Base-by-base conservation (phyloP, 2,888 invertebrate genomes). In the Synergus gifuensis region DNA sequence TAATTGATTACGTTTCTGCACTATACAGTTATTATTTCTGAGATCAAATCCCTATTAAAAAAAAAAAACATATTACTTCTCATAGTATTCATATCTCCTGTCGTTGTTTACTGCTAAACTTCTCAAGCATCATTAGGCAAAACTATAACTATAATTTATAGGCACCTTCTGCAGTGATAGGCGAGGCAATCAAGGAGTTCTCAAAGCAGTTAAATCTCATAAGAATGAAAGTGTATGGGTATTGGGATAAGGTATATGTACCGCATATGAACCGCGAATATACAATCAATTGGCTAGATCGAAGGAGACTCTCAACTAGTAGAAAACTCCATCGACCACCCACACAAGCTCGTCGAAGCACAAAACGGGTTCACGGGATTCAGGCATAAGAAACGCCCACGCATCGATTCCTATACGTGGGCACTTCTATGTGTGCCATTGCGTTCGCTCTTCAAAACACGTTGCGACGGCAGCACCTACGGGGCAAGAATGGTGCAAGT, bases 291-390 rank as follows among this genome's bases (percentile, higher is more conserved):
- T 81, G 83, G 81, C 82, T 84, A 79, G 84, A 82, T 82, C 82
- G 81, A 78, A 81, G 82, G 83, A 81, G 83, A 81, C 78, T 83
- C 84, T 84, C 84, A 84, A 83, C 82, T 44, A 81, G 73, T 83
- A 84, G 78, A 83, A 84, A 83, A 83, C 79, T 83, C 73, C 77
- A 76, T 79, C 58, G 76, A 78, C 83, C 83, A 83, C 84, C 82
- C 82, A 83, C 79, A 80, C 79, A 77, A 36, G 73, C 78, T 63
- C 40, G 78, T 49, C 79, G 60, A 81, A 81, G 77, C 82, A 81
- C 83, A 82, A 84, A 84, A 81, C 82, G 82, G 81, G 84, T 82
- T 81, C 79, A 81, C 78, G 79, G 79, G 85, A 83, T 82, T 83
- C 84, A 82, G 81, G 81, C 83, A 79, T 83, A 78, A 79, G 49